Base-by-base conservation (phyloP, 1,140 invertebrate species). In the Portunus trituberculatus region DNA sequence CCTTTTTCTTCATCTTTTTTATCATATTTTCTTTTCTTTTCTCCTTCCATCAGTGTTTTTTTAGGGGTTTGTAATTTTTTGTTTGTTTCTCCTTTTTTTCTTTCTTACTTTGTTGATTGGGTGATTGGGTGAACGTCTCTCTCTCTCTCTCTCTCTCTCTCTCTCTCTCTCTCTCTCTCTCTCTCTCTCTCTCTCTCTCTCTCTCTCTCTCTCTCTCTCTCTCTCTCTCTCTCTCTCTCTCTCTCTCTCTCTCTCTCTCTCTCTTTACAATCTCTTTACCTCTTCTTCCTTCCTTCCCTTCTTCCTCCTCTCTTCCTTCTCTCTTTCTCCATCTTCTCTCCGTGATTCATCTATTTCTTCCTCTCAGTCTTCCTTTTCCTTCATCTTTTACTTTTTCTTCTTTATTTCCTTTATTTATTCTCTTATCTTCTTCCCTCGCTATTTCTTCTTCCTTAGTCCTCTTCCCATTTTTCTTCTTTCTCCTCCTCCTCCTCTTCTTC, bases 121-220 rank as follows among this genome's bases (percentile, higher is more conserved):
- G 12, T 76, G 4, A n/a, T 76, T 76, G 20, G 6, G 6, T 52
- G 48, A 6, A 7, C 6, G 48, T 39, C 39, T 45, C 6, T 88
- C 14, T 32, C 31, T 45, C 25, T 76, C 20, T 76, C 67, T 76
- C n/a, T 28, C 20, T 76, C 67, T n/a, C 67, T 59, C 20, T 39
- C 6, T 39, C 39, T 45, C 6, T 88, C 14, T 32, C 31, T 45
- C 25, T 76, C 20, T 76, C 67, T 76, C n/a, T 28, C 20, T 76
- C 67, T n/a, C 67, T 59, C 20, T 39, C 6, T 39, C 28, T 76
- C 16, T n/a, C 67, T 76, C 67, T 76, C n/a, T n/a, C 67, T 76
- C n/a, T 76, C n/a, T 76, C 67, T 76, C 67, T n/a, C 67, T 76
- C n/a, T 76, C n/a, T n/a, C n/a, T n/a, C 20, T 76, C n/a, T n/a